Evolutionary conservation across 2,797 vertebrate genomes (phyloP).

Genomic region (Erpetoichthys calabaricus): DNA sequence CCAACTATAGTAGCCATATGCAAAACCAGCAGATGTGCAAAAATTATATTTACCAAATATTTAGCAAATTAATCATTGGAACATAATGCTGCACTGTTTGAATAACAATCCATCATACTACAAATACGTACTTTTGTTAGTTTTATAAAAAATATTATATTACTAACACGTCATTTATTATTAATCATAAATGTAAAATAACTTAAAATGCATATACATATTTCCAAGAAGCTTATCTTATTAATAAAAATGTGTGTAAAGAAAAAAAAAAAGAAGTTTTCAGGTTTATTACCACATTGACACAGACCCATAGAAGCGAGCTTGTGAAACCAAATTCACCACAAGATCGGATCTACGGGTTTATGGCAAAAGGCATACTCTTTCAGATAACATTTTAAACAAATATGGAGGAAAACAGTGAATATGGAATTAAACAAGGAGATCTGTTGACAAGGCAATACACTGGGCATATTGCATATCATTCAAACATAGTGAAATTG

Average conservation of each 20-base stretch:
- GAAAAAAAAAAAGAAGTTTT: conserved; percentile 17
- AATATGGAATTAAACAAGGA: too few species aligned
- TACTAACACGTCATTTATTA: too few species aligned
- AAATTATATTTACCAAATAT: too few species aligned
- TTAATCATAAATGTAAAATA: too few species aligned
- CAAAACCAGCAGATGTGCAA: too few species aligned
- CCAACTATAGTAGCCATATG: too few species aligned
- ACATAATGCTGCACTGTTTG: neutral
- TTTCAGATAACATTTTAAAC: too few species aligned
- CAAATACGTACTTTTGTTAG: conserved; percentile 7
- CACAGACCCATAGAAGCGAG: conserved; percentile 98
- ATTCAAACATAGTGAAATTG: too few species aligned
- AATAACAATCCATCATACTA: conserved; percentile 20
- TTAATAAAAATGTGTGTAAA: neutral
- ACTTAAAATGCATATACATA: neutral
- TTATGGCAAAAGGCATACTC: conserved; percentile 77
- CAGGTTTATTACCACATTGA: conserved; percentile 71
- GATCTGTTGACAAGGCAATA: too few species aligned
- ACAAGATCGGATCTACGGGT: conserved; percentile 99
- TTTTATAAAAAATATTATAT: conserved; percentile 8
- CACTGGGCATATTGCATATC: too few species aligned
- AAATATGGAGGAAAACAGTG: too few species aligned
- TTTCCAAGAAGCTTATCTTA: neutral
- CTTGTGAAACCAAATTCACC: conserved; percentile 83
- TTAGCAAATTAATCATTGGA: too few species aligned